Percentiles rank a stretch among this genome's conserved stretches.
Conservation (phyloP, 35 echinoderm and acorn worm genomes). For the Lytechinus variegatus region DNA sequence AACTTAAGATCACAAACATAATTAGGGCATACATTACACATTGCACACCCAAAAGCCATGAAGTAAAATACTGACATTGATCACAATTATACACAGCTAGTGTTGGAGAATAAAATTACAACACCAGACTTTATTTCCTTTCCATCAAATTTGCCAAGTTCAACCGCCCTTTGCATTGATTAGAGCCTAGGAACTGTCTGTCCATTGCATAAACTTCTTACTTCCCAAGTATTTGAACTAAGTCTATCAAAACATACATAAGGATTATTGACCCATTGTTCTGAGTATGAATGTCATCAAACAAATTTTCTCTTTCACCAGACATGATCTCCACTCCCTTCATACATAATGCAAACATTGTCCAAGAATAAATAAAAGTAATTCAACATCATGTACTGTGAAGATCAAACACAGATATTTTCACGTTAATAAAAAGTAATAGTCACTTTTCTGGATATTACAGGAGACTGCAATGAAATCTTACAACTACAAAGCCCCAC, state of each 20-base stretch:
- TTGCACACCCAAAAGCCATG: too few species aligned
- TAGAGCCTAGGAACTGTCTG: background rate
- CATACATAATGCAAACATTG: background rate
- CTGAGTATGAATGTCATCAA: background rate
- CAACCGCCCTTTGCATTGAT: background rate
- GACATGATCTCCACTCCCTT: background rate
- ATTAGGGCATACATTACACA: too few species aligned
- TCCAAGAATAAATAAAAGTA: background rate
- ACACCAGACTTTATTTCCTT: background rate
- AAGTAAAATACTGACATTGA: too few species aligned
- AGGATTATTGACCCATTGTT: constrained; percentile 4
- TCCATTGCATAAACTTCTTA: background rate
- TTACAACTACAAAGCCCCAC: too few species aligned
- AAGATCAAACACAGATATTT: background rate
- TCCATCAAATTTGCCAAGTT: background rate
- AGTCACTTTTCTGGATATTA: background rate
- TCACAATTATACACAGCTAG: too few species aligned
- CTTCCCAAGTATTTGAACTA: background rate
- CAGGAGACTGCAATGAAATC: too few species aligned
- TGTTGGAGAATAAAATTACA: background rate
- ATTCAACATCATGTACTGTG: background rate
- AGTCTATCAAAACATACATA: background rate
- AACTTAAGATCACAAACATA: too few species aligned
- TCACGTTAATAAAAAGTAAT: background rate
- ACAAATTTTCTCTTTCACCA: background rate